phyloP scores from a whole-genome alignment of 2,888 invertebrate species.

The Notodonta ziczac region DNA sequence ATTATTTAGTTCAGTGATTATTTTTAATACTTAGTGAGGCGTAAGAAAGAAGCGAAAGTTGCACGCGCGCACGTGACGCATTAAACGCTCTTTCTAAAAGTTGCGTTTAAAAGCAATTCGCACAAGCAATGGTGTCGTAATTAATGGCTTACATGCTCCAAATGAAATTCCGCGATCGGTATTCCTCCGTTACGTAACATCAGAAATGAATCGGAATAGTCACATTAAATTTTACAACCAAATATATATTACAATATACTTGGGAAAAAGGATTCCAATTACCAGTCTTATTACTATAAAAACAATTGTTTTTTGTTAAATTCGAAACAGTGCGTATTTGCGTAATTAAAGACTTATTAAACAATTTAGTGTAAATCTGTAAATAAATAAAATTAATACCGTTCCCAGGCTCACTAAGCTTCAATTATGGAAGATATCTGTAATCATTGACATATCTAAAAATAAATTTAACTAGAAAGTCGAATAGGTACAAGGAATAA shows the following conservation, averaged over 20 bases:
- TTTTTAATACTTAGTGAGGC: constrained; percentile 48
- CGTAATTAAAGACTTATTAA: too few relatives aligned
- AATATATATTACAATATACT: too few relatives aligned
- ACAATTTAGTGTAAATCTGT: too few relatives aligned
- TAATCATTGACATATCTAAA: not conserved
- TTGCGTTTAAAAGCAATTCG: constrained; percentile 46
- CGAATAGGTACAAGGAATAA: constrained; percentile 6
- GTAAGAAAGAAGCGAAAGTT: constrained; percentile 69
- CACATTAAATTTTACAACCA: not conserved
- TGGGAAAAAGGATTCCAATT: too few relatives aligned
- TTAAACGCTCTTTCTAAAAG: constrained; percentile 53
- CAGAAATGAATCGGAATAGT: constrained; percentile 12
- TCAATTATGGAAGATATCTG: not conserved
- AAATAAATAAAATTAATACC: not conserved
- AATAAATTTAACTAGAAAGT: constrained; percentile 23
- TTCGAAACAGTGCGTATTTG: too few relatives aligned
- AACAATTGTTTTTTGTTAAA: too few relatives aligned
- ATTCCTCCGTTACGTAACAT: constrained; percentile 42
- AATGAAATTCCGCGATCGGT: constrained; percentile 39
- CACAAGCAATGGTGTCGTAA: constrained; percentile 38
- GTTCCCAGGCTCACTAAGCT: constrained; percentile 1
- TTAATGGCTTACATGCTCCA: constrained; percentile 37
- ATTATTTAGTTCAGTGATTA: constrained; percentile 38
- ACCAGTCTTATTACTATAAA: too few relatives aligned
- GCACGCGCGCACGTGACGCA: constrained; percentile 49